Evolutionary conservation across 2,888 invertebrate genomes (phyloP), one percentile per base, ranked within the genome.

Genomic region (Drosophila infuscata): DNA sequence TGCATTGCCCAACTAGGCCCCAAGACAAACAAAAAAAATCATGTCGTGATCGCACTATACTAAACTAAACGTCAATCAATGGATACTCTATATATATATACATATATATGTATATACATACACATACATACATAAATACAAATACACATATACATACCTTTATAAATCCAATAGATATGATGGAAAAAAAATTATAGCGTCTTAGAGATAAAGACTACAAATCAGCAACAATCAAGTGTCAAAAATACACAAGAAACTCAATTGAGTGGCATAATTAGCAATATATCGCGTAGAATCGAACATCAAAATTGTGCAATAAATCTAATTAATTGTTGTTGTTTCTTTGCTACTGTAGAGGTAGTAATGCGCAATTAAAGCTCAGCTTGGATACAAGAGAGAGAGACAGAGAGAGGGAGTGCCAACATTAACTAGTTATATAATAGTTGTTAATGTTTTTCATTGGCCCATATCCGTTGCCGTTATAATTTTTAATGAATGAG

Each of bases 1-100:
- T 52, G 57, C 51, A 54, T 83, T 83, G 54, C 71, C 49, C 63
- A 81, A 81, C 65, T 32, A 35, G 52, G 36, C 20, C 35, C 15
- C 17, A 38, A 59, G 65, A 25, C 3, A 25, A 43, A 33, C 49
- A 73, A 76, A 66, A 46, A 81, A 71, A 58, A 65, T 60, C 1
- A 63, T 67, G 74, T 85, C 88, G 84, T 84, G 88, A 82, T 83
- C 73, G 69, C 62, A 46, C 72, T 70, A 25, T 58, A 73, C 82
- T 82, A 76, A 84, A 59, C 33, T n/a, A 60, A 76, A 52, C 69
- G 62, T 52, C 53, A 70, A 65, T 70, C 48, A 60, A 68, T 20
- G 36, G 52, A 36, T n/a, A 52, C 46, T 36, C 68, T 70, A 58
- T 57, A 71, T 66, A 49, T 56, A 71, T 29, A 58, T 15, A 38